Evolutionary conservation across 2,113 vertebrate genomes (phyloP).

Genomic region (Lipotes vexillifer): DNA sequence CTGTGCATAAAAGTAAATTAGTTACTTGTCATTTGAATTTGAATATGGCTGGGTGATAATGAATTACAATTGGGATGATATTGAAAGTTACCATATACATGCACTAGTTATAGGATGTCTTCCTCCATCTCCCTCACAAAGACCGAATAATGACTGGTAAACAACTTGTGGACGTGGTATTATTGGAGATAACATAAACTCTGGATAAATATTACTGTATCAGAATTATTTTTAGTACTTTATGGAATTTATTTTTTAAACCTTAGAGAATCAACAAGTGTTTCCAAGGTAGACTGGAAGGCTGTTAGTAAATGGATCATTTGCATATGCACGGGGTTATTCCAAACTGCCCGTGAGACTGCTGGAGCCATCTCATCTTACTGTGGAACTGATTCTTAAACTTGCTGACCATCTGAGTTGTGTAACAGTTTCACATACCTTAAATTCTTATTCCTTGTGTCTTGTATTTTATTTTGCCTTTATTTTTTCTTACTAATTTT

Average conservation of each 20-base stretch:
- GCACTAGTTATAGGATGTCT: neutral
- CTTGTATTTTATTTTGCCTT: constrained; percentile 10
- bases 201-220: neutral
- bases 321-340: neutral
- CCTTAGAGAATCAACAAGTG: neutral
- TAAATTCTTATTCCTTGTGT: neutral
- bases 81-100: neutral
- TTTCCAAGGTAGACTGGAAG: neutral
- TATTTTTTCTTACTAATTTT: neutral
- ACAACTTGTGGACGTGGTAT: neutral
- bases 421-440: neutral
- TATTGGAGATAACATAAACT: neutral
- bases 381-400: neutral
- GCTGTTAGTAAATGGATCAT: neutral
- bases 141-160: neutral
- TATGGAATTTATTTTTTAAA: constrained; percentile 18
- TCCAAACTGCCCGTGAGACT: neutral
- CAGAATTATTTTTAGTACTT: neutral
- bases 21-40: neutral
- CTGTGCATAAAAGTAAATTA: neutral
- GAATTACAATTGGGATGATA: neutral
- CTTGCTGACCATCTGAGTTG: neutral
- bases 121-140: neutral
- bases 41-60: neutral
- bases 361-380: neutral